These are phyloP conservation scores for Neodiprion pinetum DNA, from an alignment of 1,140 invertebrate species.

Conservation along the genomic window DNA sequence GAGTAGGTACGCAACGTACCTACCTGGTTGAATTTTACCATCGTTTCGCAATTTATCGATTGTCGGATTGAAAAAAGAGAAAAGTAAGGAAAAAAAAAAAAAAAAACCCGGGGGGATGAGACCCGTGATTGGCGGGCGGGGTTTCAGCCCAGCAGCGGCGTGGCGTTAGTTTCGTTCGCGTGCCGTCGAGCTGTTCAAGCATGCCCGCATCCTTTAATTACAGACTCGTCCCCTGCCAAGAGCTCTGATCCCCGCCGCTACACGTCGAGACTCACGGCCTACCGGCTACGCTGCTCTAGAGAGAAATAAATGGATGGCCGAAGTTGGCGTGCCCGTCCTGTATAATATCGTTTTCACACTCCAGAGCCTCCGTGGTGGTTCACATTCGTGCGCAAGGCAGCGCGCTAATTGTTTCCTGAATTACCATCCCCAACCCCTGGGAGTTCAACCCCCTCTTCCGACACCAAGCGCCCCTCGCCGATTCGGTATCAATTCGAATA, in stretches of 20 bases:
- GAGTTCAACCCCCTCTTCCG: too few species aligned
- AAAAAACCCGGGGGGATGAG: conserved; percentile 22
- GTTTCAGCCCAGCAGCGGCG: too few species aligned
- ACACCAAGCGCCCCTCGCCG: too few species aligned
- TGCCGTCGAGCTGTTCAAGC: neutral
- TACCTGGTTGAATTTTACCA: too few species aligned
- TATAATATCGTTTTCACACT: conserved; percentile 7
- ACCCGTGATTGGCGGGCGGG: conserved; percentile 11
- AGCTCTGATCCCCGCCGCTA: neutral
- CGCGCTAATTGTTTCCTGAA: conserved; percentile 7
- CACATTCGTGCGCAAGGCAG: conserved; percentile 1
- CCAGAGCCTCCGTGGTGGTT: neutral
- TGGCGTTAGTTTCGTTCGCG: neutral
- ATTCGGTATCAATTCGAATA: too few species aligned
- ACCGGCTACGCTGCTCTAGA: neutral
- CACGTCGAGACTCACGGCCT: neutral
- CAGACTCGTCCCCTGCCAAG: neutral
- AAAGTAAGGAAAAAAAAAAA: conserved; percentile 15
- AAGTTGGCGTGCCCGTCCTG: conserved; percentile 6
- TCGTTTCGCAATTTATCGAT: neutral
- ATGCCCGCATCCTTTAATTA: conserved; percentile 7
- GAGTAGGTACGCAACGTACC: too few species aligned
- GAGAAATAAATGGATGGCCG: neutral
- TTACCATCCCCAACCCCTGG: neutral
- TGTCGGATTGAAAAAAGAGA: conserved; percentile 14